These are phyloP conservation scores for Hypomecis punctinalis DNA, from an alignment of 2,888 invertebrate species.

Conservation along the genomic window DNA sequence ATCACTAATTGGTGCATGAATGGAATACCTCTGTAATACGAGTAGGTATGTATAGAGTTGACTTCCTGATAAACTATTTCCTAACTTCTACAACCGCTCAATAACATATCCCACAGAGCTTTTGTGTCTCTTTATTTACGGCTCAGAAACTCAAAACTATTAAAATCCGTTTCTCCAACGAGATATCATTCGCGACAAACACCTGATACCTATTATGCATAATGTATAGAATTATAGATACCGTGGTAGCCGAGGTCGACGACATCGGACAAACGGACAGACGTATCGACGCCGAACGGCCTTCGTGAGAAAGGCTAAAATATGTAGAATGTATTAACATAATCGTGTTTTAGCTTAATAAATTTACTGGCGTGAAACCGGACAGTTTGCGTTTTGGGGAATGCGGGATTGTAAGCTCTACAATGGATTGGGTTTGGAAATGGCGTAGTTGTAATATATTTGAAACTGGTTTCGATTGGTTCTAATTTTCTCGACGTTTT, in stretches of 20 bases:
- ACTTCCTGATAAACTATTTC: background rate
- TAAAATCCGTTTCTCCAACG: conserved; percentile 17
- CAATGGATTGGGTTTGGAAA: conserved; percentile 3
- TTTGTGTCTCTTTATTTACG: conserved; percentile 3
- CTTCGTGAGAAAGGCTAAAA: conserved; percentile 74
- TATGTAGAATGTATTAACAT: conserved; percentile 72
- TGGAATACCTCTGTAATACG: too few relatives aligned
- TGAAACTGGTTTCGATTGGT: too few relatives aligned
- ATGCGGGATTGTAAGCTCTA: conserved; percentile 8
- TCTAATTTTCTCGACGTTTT: too few relatives aligned
- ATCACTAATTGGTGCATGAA: too few relatives aligned
- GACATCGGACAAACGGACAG: conserved; percentile 74
- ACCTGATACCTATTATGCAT: conserved; percentile 31
- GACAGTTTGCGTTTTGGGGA: conserved; percentile 35
- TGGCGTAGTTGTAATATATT: background rate
- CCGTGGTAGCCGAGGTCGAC: conserved; percentile 56
- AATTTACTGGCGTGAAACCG: conserved; percentile 55
- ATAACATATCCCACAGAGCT: conserved; percentile 1
- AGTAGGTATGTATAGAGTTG: too few relatives aligned
- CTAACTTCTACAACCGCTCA: background rate
- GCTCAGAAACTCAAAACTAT: conserved; percentile 10
- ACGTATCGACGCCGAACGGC: conserved; percentile 73
- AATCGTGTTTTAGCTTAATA: conserved; percentile 71
- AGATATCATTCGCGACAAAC: conserved; percentile 24
- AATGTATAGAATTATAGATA: conserved; percentile 11